Base-by-base conservation (phyloP, 2,113 vertebrate species). In the Oxyruncus cristatus region DNA sequence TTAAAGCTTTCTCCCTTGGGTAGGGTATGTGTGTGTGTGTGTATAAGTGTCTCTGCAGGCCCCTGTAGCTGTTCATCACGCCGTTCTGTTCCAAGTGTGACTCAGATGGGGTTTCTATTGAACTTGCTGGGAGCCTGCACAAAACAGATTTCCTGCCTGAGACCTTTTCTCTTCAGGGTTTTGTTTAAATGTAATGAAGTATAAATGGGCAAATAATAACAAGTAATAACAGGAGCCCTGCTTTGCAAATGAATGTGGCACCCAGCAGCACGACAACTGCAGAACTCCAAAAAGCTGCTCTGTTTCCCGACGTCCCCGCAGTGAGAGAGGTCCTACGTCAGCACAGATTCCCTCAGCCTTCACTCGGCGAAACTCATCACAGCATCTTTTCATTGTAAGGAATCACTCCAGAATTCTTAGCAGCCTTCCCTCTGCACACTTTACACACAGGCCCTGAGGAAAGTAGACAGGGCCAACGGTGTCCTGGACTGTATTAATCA, bases 1-100 rank as follows among this genome's bases (percentile, higher is more conserved):
- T 97, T 97, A 97, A 97, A 97, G 37, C 80, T 94, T 95, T 89
- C 90, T 95, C 93, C 75, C 93, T 76, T 94, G 92, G 58, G 96
- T 68, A 75, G 86, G 76, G 42, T 10, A 14, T 47, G 8, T 63
- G 79, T 30, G 37, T 52, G 37, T 52, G 49, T 23, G 58, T 44
- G 37, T 2, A 33, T 56, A 76, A 92, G 85, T 66, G 67, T 91
- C 93, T 74, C 73, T 84, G 49, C 79, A 81, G 63, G 79, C 85
- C 88, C 78, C 44, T n/a, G 19, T n/a, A 63, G 85, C 62, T 90
- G 84, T 30, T 95, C 77, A 56, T 93, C 89, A 39, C 1, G 0
- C 18, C 5, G 16, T n/a, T 81, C 65, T 56, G 67, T 70, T 95
- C 94, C 86, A 86, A 95, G 88, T 27, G 90, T 96, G 95, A 95